These are phyloP conservation scores for Globodera rostochiensis DNA, from an alignment of 1,140 invertebrate genomes.

Conservation along the genomic window DNA sequence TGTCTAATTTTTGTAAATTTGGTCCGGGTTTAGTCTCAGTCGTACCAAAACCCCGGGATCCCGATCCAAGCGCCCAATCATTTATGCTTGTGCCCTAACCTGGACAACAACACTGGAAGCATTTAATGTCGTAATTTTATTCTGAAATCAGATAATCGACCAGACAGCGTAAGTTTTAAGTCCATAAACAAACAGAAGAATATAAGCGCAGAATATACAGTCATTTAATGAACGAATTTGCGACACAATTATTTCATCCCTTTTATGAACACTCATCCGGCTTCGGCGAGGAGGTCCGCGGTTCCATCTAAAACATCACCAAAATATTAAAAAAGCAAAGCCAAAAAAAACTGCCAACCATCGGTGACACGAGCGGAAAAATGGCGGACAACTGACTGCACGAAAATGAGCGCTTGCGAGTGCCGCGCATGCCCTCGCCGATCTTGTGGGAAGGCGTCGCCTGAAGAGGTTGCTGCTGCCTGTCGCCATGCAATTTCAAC, in stretches of 20 bases:
- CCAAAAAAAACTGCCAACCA: neutral
- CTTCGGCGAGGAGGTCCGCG: neutral
- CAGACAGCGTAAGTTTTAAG: too few species aligned
- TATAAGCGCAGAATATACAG: too few species aligned
- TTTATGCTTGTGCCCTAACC: too few species aligned
- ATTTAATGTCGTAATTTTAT: too few species aligned
- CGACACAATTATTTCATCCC: neutral
- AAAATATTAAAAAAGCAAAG: neutral
- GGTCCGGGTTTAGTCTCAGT: too few species aligned
- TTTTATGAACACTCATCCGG: neutral
- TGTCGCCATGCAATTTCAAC: neutral
- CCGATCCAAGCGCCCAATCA: too few species aligned
- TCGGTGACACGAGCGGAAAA: neutral
- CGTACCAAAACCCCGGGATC: too few species aligned
- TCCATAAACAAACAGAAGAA: too few species aligned
- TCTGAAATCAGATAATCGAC: too few species aligned
- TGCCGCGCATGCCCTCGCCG: neutral
- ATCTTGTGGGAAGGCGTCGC: neutral
- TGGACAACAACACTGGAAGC: too few species aligned
- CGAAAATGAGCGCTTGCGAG: conserved; percentile 24
- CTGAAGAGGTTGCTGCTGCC: neutral
- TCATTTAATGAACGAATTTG: too few species aligned
- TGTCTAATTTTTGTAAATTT: too few species aligned
- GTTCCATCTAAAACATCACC: neutral
- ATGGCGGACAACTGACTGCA: conserved; percentile 10